Evolutionary conservation across 2,888 invertebrate species (phyloP), one percentile per base, ranked within the genome.

Genomic region (Dicyrtoma fusca): DNA sequence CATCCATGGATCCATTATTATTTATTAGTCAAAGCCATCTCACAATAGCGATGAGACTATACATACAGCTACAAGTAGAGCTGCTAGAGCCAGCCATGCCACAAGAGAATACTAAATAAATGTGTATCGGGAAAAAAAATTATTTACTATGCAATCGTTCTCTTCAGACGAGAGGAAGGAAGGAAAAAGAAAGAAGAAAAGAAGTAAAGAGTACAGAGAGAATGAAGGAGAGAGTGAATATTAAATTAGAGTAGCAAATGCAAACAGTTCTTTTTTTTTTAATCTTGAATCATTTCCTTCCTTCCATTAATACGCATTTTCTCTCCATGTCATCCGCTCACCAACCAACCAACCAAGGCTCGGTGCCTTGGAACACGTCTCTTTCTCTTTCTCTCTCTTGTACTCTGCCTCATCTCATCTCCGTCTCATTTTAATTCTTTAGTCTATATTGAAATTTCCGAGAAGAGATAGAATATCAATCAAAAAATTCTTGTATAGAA

Each of bases 401-500:
- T 59, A 10, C 23, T 19, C 34, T 45, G 13, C n/a, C 62, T 62
- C 11, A 17, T 17, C 17, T 42, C 13, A 19, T 19, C n/a, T 21
- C 19, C 17, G 19, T 61, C 34, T 61, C 3, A 42, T 45, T 19
- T 19, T 21, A 53, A 53, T 13, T 53, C n/a, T 19, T 25, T 49
- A 11, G 14, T 13, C 17, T 51, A n/a, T 34, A 64, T 21, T 66
- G 26, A 26, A 23, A 19, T 69, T 59, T 59, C 26, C 25, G 26
- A 62, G 42, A 69, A 51, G 69, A 73, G 69, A 69, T 69, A 65
- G 73, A 73, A 73, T 73, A 73, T 73, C 73, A 73, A 73, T 73
- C 73, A 73, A 69, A 73, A 73, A 61, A 69, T 69, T n/a, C n/a
- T 47, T 59, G 57, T 57, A 72, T 61, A 64, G 64, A 69, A 69